Percentiles rank a stretch among this genome's conserved stretches.
Evolutionary conservation across 1,140 invertebrate species (phyloP).

Genomic region (Hyposmocoma kahamanoa): DNA sequence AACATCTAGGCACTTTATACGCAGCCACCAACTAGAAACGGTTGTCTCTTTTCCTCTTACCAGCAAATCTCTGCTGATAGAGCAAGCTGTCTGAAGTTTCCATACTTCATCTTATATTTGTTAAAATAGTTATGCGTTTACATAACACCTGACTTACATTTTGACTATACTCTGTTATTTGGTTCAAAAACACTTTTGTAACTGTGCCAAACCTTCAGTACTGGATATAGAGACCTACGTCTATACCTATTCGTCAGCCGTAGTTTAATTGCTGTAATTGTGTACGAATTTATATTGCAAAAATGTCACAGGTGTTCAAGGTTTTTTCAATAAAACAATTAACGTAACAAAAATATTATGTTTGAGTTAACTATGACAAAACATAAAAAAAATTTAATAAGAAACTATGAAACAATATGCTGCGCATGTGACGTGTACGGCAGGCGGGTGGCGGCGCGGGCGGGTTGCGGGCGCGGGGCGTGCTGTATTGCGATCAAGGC

Average conservation of each 20-base stretch:
- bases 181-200: neutral
- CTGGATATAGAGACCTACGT: too few relatives aligned
- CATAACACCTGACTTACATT: conserved; percentile 26
- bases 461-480: conserved; percentile 12
- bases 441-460: conserved; percentile 14
- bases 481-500: conserved; percentile 66
- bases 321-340: too few relatives aligned
- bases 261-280: too few relatives aligned
- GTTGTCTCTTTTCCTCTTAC: conserved; percentile 56
- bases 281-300: too few relatives aligned
- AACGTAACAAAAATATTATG: too few relatives aligned
- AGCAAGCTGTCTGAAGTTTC: conserved; percentile 34
- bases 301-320: too few relatives aligned
- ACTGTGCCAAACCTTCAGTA: neutral
- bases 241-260: too few relatives aligned
- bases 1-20: conserved; percentile 37
- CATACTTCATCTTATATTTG: conserved; percentile 27
- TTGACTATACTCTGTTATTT: conserved; percentile 1
- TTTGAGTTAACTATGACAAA: too few relatives aligned
- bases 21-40: conserved; percentile 36
- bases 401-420: conserved; percentile 41
- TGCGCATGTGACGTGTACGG: conserved; percentile 36
- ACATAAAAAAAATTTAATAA: neutral
- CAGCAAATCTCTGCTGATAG: conserved; percentile 30
- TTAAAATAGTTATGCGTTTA: conserved; percentile 21